Evolutionary conservation across 2,113 vertebrate genomes (phyloP).

Genomic region (Vimba vimba): DNA sequence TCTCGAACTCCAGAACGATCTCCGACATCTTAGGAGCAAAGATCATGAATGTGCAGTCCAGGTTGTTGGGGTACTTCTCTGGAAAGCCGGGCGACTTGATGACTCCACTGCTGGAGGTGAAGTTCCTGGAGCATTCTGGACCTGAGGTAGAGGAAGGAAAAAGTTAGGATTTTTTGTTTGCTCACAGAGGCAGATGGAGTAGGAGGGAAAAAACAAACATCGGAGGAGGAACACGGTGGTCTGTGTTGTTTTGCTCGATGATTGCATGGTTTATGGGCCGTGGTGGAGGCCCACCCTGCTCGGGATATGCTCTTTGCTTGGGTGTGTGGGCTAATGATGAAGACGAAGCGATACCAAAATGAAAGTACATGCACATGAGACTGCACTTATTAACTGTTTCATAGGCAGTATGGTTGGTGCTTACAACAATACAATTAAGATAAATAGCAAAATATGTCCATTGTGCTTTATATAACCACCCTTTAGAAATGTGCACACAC

Average conservation of each 20-base stretch:
- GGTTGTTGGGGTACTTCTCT: conserved; percentile 95
- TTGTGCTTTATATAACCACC: conserved; percentile 24
- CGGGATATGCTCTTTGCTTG: conserved; percentile 1
- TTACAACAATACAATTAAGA: conserved; percentile 11
- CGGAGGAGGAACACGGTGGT: conserved; percentile 43
- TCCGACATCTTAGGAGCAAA: conserved; percentile 96
- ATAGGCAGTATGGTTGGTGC: background rate
- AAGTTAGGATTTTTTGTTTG: background rate
- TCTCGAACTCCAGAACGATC: conserved; percentile 96
- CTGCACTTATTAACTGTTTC: conserved; percentile 34
- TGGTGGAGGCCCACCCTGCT: conserved; percentile 37
- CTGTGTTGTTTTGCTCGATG: conserved; percentile 43
- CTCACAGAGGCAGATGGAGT: background rate
- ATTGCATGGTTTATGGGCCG: conserved; percentile 43
- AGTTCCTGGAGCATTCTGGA: conserved; percentile 95
- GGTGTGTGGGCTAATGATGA: conserved; percentile 19
- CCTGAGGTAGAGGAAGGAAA: conserved; percentile 72
- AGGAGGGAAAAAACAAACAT: conserved; percentile 27
- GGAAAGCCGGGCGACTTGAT: conserved; percentile 97
- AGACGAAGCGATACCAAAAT: background rate
- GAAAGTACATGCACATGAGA: conserved; percentile 7
- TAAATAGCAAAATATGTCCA: background rate
- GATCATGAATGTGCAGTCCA: conserved; percentile 98
- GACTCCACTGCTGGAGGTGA: conserved; percentile 86
- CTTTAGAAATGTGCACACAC: conserved; percentile 22